Conservation (phyloP, 92 coral and sea anemone species). For the Porites evermanni region DNA sequence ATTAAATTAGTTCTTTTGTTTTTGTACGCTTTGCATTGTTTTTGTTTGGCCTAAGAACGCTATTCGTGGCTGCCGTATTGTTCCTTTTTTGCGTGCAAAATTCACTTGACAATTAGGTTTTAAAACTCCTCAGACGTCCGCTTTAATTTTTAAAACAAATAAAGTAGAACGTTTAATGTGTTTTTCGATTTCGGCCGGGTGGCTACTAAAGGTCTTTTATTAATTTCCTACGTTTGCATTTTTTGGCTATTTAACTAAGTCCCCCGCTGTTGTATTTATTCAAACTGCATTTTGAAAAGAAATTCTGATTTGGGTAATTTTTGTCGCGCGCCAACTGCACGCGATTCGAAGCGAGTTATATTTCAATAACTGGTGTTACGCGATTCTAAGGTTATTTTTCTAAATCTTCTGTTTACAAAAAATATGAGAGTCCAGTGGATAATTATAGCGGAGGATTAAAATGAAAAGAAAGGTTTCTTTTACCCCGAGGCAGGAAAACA, state of each 20-base stretch:
- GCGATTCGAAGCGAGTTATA: neutral
- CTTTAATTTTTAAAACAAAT: neutral
- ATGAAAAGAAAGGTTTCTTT: constrained; percentile 35
- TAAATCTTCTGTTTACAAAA: constrained; percentile 13
- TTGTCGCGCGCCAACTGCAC: neutral
- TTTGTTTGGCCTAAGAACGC: constrained; percentile 60
- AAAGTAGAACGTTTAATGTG: neutral
- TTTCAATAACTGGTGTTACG: too few relatives aligned
- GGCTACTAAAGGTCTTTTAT: constrained; percentile 2
- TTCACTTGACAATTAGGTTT: constrained; percentile 44
- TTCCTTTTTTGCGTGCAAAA: constrained; percentile 32
- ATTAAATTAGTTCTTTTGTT: constrained; percentile 57
- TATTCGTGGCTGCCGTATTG: constrained; percentile 31
- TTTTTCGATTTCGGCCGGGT: neutral
- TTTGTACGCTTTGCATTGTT: constrained; percentile 62
- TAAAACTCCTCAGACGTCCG: neutral
- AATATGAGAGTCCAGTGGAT: constrained; percentile 8
- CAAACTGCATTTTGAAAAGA: constrained; percentile 26
- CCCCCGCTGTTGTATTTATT: constrained; percentile 48
- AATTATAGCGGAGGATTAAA: constrained; percentile 33
- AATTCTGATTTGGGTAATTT: constrained; percentile 22
- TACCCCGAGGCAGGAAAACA: constrained; percentile 48
- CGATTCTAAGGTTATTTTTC: neutral
- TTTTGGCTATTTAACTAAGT: constrained; percentile 21
- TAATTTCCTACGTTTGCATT: constrained; percentile 31